Conservation (phyloP, 2,113 vertebrate genomes). For the Strix aluco region DNA sequence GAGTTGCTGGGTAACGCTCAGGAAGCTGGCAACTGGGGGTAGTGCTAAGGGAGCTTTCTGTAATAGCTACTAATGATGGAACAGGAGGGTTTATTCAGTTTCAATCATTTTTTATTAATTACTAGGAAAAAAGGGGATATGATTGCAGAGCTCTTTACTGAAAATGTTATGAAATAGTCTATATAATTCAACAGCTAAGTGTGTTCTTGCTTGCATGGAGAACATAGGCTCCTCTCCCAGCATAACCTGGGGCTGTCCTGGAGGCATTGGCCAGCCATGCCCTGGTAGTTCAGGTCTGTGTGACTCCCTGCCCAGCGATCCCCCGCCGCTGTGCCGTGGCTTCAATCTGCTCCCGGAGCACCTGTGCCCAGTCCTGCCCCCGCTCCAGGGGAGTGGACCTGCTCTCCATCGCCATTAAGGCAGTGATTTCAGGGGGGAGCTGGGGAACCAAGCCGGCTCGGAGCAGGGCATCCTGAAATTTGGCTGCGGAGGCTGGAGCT, state of each 20-base stretch:
- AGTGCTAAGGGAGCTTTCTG: neutral
- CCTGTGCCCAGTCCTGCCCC: conserved; percentile 78
- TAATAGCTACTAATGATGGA: neutral
- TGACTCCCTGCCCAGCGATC: neutral
- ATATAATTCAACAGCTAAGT: neutral
- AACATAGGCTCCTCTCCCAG: neutral
- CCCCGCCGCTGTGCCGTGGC: neutral
- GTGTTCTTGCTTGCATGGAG: neutral
- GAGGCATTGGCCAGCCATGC: neutral
- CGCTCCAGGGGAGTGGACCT: conserved; percentile 73
- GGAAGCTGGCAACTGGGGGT: neutral
- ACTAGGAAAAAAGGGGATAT: neutral
- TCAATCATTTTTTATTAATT: neutral
- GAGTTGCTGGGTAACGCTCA: neutral
- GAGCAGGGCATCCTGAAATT: conserved; percentile 82
- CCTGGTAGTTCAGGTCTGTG: neutral
- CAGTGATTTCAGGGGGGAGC: conserved; percentile 72
- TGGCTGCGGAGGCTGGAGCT: conserved; percentile 88
- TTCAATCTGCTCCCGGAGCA: conserved; percentile 68
- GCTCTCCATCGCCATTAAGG: conserved; percentile 74
- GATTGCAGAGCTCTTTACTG: neutral
- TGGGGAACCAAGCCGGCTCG: conserved; percentile 80
- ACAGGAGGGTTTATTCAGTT: neutral
- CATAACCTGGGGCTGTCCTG: neutral
- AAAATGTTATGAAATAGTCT: neutral